These are phyloP conservation scores for Parus major DNA, from an alignment of 2,113 vertebrate genomes.

Conservation along the genomic window DNA sequence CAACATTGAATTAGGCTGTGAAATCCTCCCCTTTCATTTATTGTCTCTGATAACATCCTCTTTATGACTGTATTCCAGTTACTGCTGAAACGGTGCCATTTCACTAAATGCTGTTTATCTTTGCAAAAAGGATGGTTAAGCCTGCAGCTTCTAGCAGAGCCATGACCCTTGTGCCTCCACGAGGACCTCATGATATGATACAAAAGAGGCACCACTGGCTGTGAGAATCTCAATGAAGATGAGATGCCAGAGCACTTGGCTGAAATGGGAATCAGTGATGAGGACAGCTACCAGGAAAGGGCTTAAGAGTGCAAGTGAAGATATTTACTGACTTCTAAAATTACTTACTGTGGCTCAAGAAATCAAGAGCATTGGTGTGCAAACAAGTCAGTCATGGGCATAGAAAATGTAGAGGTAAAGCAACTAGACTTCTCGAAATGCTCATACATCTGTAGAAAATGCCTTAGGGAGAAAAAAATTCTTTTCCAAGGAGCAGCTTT, in stretches of 20 bases:
- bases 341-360: not conserved
- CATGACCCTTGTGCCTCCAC: fast-evolving
- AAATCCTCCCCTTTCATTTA: not conserved
- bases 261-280: not conserved
- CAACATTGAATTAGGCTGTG: not conserved
- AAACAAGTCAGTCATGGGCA: not conserved
- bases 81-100: not conserved
- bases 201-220: not conserved
- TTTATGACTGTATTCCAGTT: not conserved
- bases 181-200: not conserved
- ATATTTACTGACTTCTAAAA: not conserved
- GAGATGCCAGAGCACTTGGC: not conserved
- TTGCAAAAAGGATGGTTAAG: not conserved
- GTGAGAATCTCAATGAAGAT: not conserved
- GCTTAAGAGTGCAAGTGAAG: not conserved
- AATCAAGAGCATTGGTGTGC: not conserved
- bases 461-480: not conserved
- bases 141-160: not conserved
- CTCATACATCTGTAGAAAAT: not conserved
- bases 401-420: not conserved
- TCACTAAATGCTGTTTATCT: not conserved
- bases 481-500: not conserved
- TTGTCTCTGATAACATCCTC: not conserved
- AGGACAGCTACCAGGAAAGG: not conserved
- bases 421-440: not conserved